Base-by-base conservation (phyloP, 2,797 vertebrate species). In the Choloepus didactylus region DNA sequence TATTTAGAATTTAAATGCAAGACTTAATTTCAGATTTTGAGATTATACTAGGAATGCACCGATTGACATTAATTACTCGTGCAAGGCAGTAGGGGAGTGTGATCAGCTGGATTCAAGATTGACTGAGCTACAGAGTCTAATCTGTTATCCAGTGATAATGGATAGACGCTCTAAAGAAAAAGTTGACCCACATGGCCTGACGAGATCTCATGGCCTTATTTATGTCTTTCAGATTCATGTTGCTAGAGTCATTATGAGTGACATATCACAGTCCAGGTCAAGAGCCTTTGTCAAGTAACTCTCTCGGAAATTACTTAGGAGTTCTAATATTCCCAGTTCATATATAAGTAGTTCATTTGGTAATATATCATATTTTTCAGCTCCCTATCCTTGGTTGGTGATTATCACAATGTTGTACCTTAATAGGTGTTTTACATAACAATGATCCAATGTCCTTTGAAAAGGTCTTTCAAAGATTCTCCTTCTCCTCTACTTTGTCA, bases 241-340 rank as follows among this genome's bases (percentile, higher is more conserved):
- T 87, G 19, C 38, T 67, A 12, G 75, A 96, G 25, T 87, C 80
- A 89, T 89, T 91, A 87, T 77, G 35, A 95, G 23, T 85, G 76
- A 94, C 80, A 83, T 51, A 89, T 51, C 41, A 94, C 41, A 59
- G 25, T 60, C 6, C 49, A 64, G 90, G 77, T 72, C 41, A 38
- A 88, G 31, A 96, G 31, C 15, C 18, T 79, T 88, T 80, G 23
- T 89, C 41, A 72, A 44, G 60, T 44, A 91, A 66, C 29, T 21
- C 54, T 62, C 44, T 70, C 59, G 38, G 72, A 96, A 92, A 92
- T 77, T 38, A 73, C 35, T 72, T 29, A 66, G 23, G 35, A 84
- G 18, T 64, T 89, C 44, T 77, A 60, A 82, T 51, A 80, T 85
- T 81, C 9, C 29, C n/a, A 51, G 23, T 35, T 81, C 62, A 64